Conservation (phyloP, 2,797 vertebrate species). For the Sebastes oblongus region DNA sequence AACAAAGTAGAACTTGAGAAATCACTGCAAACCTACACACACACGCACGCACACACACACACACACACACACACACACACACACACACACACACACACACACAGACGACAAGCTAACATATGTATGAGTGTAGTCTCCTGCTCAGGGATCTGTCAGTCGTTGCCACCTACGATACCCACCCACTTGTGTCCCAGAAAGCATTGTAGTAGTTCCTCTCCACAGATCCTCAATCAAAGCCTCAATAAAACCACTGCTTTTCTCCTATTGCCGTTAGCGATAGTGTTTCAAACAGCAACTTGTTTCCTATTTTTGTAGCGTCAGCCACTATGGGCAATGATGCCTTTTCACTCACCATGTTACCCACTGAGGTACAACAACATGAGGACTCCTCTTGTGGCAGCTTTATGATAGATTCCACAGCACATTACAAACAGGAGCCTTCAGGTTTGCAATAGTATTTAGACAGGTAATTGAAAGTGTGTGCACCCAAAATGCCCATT, state of each 20-base stretch:
- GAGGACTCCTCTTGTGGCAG: neutral
- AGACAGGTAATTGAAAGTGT: neutral
- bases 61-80: neutral
- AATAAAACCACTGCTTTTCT: neutral
- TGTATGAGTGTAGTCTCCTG: neutral
- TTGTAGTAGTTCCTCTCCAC: neutral
- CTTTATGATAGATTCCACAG: neutral
- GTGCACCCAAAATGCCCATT: neutral
- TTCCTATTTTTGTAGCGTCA: neutral
- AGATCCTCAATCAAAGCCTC: neutral
- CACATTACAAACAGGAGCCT: neutral
- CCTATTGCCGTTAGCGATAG: neutral
- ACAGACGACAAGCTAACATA: neutral
- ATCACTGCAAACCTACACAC: neutral
- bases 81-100: neutral
- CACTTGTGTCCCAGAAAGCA: neutral
- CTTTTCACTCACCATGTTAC: neutral
- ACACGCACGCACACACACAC: neutral
- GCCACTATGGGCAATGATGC: neutral
- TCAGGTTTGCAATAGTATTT: neutral
- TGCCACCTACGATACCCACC: neutral
- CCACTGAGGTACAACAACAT: neutral
- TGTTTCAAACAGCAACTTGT: neutral
- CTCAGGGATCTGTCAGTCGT: neutral
- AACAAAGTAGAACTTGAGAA: slow-evolving; percentile 15